phyloP scores from a whole-genome alignment of 2,888 invertebrate species.

The Phrixothrix hirtus region DNA sequence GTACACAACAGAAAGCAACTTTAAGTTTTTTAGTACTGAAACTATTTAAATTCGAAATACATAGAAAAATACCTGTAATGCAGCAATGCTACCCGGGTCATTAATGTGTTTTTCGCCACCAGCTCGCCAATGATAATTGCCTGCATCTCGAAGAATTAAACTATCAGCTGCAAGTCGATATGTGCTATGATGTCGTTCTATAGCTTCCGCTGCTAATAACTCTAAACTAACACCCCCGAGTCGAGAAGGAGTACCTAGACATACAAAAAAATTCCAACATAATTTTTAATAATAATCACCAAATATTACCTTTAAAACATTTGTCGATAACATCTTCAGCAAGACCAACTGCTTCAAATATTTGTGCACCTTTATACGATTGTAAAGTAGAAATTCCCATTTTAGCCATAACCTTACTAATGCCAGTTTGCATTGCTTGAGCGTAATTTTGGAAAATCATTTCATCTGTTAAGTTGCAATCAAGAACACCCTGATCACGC shows the following conservation, averaged over 20 bases:
- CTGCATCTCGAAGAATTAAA: constrained; percentile 76
- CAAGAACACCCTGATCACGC: constrained; percentile 83
- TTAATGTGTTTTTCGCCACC: constrained; percentile 98
- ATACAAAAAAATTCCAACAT: not conserved
- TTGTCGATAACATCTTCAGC: constrained; percentile 90
- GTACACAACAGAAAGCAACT: too few relatives aligned
- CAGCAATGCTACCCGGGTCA: constrained; percentile 80
- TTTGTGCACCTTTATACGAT: constrained; percentile 98
- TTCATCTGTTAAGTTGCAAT: constrained; percentile 74
- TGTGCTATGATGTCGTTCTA: constrained; percentile 78
- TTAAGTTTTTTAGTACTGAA: too few relatives aligned
- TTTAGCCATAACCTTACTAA: constrained; percentile 92
- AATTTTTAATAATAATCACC: not conserved
- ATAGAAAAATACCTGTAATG: constrained; percentile 67
- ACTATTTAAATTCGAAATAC: not conserved
- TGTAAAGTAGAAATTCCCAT: constrained; percentile 99
- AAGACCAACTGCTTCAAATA: constrained; percentile 97
- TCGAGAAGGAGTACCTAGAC: constrained; percentile 64
- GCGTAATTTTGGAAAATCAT: constrained; percentile 86
- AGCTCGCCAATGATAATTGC: constrained; percentile 94
- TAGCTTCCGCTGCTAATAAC: constrained; percentile 82
- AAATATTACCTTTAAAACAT: constrained; percentile 73
- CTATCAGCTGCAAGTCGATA: constrained; percentile 72
- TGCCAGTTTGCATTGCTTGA: constrained; percentile 66
- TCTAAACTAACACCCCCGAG: constrained; percentile 90